phyloP scores from a whole-genome alignment of 2,888 invertebrate genomes.

The Ctenicera cuprea region DNA sequence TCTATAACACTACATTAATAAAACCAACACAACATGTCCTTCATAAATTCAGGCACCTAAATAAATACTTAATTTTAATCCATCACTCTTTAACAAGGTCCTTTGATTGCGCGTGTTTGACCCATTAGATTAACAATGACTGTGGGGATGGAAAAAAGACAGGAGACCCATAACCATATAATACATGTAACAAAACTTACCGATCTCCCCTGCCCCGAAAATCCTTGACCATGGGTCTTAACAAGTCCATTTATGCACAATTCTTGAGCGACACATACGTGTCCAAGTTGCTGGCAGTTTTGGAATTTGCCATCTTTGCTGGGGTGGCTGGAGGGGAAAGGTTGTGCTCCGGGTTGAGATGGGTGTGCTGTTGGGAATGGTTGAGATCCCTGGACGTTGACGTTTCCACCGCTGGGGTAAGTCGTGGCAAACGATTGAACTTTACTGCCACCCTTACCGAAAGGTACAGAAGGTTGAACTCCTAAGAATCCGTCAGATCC shows the following conservation, averaged over 20 bases:
- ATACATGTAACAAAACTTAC: slow-evolving; percentile 71
- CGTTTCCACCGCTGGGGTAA: slow-evolving; percentile 30
- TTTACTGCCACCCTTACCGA: slow-evolving; percentile 49
- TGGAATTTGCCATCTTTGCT: slow-evolving; percentile 26
- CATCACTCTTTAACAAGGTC: background rate
- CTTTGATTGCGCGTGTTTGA: background rate
- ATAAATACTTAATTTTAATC: slow-evolving; percentile 11
- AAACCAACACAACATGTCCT: background rate
- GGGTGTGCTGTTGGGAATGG: background rate
- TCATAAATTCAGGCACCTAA: background rate
- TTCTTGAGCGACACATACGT: slow-evolving; percentile 77
- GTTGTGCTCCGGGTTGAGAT: background rate
- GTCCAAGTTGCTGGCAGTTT: slow-evolving; percentile 77
- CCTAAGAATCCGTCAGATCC: slow-evolving; percentile 68
- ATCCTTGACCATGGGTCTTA: slow-evolving; percentile 73
- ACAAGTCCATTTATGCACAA: slow-evolving; percentile 79
- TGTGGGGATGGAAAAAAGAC: background rate
- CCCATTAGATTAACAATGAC: background rate
- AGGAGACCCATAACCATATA: background rate
- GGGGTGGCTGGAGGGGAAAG: slow-evolving; percentile 1
- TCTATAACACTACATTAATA: background rate
- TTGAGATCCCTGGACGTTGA: background rate
- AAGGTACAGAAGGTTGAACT: slow-evolving; percentile 67
- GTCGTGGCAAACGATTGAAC: slow-evolving; percentile 47
- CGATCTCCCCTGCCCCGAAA: slow-evolving; percentile 74